Base-by-base conservation (phyloP, 2,113 vertebrate species). In the Conger conger region DNA sequence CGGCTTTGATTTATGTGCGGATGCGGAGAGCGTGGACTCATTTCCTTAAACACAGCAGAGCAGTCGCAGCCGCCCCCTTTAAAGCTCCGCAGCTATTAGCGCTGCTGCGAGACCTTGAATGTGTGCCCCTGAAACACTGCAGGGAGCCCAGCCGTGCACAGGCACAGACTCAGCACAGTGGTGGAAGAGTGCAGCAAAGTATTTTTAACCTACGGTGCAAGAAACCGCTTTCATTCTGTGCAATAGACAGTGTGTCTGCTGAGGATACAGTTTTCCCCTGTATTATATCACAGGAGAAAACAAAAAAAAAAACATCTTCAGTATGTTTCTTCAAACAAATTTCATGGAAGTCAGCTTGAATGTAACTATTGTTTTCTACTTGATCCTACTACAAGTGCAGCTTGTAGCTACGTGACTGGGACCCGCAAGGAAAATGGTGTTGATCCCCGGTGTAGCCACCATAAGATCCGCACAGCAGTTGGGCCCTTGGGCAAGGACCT, bases 1-100 rank as follows among this genome's bases (percentile, higher is more conserved):
- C 86, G 38, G 5, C 80, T 84, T 82, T 90, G 89, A 90, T 90
- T 88, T 90, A 90, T 87, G 89, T 85, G 87, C 57, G 80, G 68
- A 77, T 63, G 53, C 60, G 77, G 73, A 79, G 84, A 88, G 83
- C 86, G 45, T 83, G 33, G 76, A 83, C 89, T 88, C 87, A 88
- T 90, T 90, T 90, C 89, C 89, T 90, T 90, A 90, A 90, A 88
- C 87, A 82, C 89, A 82, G 83, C 79, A 27, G 35, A 36, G 79
- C 86, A n/a, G 40, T 84, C 76, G 15, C 80, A 76, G 18, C 36
- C 53, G 37, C 78, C 63, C 57, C 57, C 23, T 63, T 27, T 63
- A 54, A 87, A 50, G 85, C 76, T 73, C 57, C 42, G 76, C 33
- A 38, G 84, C 83, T 73, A 36, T 37, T 13, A 84, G 42, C 11